These are phyloP conservation scores for Nematostella vectensis DNA, from an alignment of 92 coral and sea anemone genomes.

Conservation along the genomic window DNA sequence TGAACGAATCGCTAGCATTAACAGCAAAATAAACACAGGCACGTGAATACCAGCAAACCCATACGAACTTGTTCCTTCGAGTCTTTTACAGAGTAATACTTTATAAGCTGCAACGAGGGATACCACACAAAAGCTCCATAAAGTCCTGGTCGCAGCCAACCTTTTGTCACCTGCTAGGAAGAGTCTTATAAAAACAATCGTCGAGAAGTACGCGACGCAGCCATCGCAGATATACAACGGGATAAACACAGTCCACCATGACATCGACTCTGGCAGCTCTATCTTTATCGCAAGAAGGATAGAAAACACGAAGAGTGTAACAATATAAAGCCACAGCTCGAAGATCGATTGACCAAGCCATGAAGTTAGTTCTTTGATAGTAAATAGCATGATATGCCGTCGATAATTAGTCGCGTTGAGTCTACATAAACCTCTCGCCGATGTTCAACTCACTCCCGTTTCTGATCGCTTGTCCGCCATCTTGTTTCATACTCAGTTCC, in stretches of 20 bases:
- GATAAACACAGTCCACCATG: conserved; percentile 94
- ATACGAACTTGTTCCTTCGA: conserved; percentile 43
- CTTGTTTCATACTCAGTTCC: conserved; percentile 5
- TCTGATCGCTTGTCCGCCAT: conserved; percentile 17
- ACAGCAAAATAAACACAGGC: conserved; percentile 78
- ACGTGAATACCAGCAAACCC: conserved; percentile 78
- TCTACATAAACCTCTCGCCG: background rate
- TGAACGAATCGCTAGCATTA: conserved; percentile 76
- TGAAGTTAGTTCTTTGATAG: conserved; percentile 74
- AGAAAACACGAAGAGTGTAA: conserved; percentile 64
- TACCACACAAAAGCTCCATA: conserved; percentile 74
- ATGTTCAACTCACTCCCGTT: too few relatives aligned
- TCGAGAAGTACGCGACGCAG: conserved; percentile 81
- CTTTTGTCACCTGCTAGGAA: conserved; percentile 64
- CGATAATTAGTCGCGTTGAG: background rate
- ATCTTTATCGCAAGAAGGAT: conserved; percentile 77
- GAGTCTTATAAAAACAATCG: conserved; percentile 92
- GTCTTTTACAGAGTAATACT: conserved; percentile 66
- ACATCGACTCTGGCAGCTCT: conserved; percentile 49
- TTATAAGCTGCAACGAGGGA: conserved; percentile 59
- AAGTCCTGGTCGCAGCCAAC: conserved; percentile 80
- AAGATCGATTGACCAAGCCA: conserved; percentile 96
- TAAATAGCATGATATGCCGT: conserved; percentile 46
- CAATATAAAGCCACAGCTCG: conserved; percentile 86
- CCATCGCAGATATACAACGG: conserved; percentile 95